phyloP scores from a whole-genome alignment of 2,888 invertebrate genomes.

The Bimastos eiseni region DNA sequence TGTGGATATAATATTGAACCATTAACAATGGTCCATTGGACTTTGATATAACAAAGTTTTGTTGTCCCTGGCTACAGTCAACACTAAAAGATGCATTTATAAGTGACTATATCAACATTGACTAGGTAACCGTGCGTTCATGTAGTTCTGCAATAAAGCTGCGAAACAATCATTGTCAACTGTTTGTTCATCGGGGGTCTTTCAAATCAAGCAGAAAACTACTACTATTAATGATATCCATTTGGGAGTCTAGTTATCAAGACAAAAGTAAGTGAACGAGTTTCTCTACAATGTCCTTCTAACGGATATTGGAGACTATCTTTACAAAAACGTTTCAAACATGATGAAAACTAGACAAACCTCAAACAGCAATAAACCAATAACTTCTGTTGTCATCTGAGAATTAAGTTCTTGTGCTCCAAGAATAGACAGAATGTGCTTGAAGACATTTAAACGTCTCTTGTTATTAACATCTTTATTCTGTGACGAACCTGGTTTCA shows the following conservation, averaged over 20 bases:
- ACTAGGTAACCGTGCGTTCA: no score
- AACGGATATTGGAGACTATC: not conserved
- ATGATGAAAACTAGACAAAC: constrained; percentile 45
- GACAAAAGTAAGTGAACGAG: not conserved
- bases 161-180: no score
- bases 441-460: constrained; percentile 48
- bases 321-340: not conserved
- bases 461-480: constrained; percentile 33
- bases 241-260: not conserved
- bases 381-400: constrained; percentile 52
- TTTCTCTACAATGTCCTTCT: not conserved
- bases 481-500: constrained; percentile 1
- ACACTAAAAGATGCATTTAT: no score
- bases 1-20: no score
- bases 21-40: no score
- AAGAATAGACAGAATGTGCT: constrained; percentile 51
- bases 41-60: no score
- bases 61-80: no score
- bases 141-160: no score
- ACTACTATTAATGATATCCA: not conserved
- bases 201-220: no score
- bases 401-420: constrained; percentile 53
- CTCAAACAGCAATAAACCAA: constrained; percentile 55
- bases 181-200: no score
- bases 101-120: no score